phyloP scores from a whole-genome alignment of 2,888 invertebrate species.

The Tanypteryx hageni region DNA sequence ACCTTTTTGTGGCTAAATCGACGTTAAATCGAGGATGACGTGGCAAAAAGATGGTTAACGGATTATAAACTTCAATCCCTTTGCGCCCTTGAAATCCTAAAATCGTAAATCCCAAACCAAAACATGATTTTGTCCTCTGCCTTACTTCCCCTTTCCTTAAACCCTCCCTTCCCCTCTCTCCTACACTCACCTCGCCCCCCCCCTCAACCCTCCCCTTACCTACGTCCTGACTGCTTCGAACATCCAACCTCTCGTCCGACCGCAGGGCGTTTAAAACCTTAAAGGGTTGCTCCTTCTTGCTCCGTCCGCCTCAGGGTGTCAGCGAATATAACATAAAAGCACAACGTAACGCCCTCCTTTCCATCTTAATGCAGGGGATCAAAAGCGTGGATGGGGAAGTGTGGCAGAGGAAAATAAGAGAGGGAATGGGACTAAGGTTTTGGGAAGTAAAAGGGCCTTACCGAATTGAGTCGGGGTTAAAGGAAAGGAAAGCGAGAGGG shows the following conservation, averaged over 20 bases:
- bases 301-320: constrained; percentile 4
- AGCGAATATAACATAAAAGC: constrained; percentile 27
- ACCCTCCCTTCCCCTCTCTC: neutral
- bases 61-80: constrained; percentile 34
- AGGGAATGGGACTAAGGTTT: neutral
- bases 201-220: neutral
- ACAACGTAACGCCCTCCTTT: neutral
- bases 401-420: too few species aligned
- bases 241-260: neutral
- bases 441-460: neutral
- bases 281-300: neutral
- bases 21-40: neutral
- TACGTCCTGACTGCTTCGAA: neutral
- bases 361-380: neutral
- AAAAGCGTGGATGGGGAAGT: neutral
- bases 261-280: constrained; percentile 33
- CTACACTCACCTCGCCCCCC: neutral
- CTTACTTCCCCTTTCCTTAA: too few species aligned
- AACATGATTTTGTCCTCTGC: constrained; percentile 40
- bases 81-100: neutral
- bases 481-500: neutral
- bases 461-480: neutral
- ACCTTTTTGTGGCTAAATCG: too few species aligned
- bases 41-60: neutral
- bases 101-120: constrained; percentile 5